A percentile compares a stretch with the other conserved stretches of the same genome.
Conservation (phyloP, 2,113 vertebrate genomes). For the Chloropsis hardwickii region DNA sequence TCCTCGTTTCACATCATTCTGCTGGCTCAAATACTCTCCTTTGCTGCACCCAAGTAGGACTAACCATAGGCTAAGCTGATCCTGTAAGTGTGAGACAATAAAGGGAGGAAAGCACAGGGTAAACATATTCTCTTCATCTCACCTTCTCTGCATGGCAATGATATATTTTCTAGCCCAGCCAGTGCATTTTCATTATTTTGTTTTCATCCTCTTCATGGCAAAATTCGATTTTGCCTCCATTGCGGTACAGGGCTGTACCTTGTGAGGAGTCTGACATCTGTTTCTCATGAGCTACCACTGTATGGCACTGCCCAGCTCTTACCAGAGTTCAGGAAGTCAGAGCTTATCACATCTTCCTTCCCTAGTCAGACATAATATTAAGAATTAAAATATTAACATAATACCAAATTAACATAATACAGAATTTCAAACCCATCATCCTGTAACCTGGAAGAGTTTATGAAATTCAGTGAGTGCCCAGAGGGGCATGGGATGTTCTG, state of each 20-base stretch:
- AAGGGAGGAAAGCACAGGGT: background rate
- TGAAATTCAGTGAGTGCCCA: background rate
- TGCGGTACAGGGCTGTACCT: background rate
- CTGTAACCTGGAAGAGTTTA: background rate
- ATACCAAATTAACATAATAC: background rate
- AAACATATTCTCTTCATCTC: background rate
- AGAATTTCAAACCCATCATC: background rate
- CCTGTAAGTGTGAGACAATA: background rate
- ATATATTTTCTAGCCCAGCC: background rate
- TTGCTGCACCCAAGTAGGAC: background rate
- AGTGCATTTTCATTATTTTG: background rate
- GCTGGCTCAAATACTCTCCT: background rate
- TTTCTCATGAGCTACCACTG: background rate
- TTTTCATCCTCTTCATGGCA: background rate
- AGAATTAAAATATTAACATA: background rate
- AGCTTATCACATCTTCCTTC: background rate
- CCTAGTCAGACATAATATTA: background rate
- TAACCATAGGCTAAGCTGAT: background rate
- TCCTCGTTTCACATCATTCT: accelerated
- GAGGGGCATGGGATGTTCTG: background rate
- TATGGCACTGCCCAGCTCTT: background rate
- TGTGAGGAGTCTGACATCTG: background rate
- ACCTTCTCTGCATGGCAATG: background rate
- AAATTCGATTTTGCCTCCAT: background rate
- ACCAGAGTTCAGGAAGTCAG: background rate